Evolutionary conservation across 30 jellyfish, hydroid and myxozoan species (phyloP).

Genomic region (Sanderia malayensis): DNA sequence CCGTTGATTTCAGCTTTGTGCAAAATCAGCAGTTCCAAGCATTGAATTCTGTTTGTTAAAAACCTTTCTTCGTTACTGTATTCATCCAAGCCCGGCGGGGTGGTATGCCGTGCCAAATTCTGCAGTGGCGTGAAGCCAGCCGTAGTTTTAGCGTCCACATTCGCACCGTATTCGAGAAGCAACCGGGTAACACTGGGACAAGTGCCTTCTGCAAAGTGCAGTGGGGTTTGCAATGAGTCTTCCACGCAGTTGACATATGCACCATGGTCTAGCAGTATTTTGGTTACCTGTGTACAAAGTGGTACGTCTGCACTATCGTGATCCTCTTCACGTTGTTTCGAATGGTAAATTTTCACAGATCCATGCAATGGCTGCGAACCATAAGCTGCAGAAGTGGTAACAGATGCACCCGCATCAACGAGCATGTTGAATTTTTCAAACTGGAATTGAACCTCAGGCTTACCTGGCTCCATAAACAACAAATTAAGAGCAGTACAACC

Average conservation of each 20-base stretch:
- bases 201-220: slow-evolving; percentile 6
- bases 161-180: slow-evolving; percentile 9
- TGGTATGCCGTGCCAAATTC: slow-evolving; percentile 13
- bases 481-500: slow-evolving; percentile 4
- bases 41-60: not conserved
- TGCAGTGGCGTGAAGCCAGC: slow-evolving; percentile 12
- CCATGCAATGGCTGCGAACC: slow-evolving; percentile 23
- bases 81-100: not conserved
- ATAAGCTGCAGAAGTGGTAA: not conserved
- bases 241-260: slow-evolving; percentile 15
- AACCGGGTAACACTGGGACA: slow-evolving; percentile 5
- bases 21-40: slow-evolving; percentile 1
- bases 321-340: slow-evolving; percentile 11
- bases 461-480: slow-evolving; percentile 10
- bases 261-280: slow-evolving; percentile 5
- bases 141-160: not conserved
- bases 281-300: slow-evolving; percentile 10
- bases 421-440: slow-evolving; percentile 24
- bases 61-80: slow-evolving; percentile 1
- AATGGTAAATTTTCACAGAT: slow-evolving; percentile 7
- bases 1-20: slow-evolving; percentile 5
- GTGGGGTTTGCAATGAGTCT: not conserved
- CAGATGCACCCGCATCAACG: slow-evolving; percentile 19
- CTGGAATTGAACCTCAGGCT: slow-evolving; percentile 9
- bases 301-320: slow-evolving; percentile 9